phyloP scores from a whole-genome alignment of 2,888 invertebrate species.

The Netelia virgata region DNA sequence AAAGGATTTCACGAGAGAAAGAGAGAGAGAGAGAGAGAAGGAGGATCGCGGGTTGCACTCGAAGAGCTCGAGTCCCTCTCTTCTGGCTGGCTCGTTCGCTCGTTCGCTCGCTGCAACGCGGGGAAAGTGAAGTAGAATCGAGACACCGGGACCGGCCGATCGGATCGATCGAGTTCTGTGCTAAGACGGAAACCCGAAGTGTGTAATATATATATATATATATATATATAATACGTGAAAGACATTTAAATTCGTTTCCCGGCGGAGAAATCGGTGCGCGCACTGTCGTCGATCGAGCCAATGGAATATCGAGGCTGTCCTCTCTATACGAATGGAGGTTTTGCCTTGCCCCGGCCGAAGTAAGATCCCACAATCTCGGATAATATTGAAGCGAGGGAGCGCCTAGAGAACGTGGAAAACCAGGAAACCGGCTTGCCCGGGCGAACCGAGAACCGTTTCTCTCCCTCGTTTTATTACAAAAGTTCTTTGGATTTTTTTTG shows the following conservation, averaged over 20 bases:
- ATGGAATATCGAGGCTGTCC: slow-evolving; percentile 45
- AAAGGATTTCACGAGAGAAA: slow-evolving; percentile 34
- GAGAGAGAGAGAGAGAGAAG: slow-evolving; percentile 38
- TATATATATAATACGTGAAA: slow-evolving; percentile 40
- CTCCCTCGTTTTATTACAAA: slow-evolving; percentile 29
- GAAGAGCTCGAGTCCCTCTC: slow-evolving; percentile 36
- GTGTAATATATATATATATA: not conserved
- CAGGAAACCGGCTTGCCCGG: slow-evolving; percentile 44
- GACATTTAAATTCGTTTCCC: slow-evolving; percentile 73
- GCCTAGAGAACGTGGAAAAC: slow-evolving; percentile 31
- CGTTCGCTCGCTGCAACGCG: slow-evolving; percentile 17
- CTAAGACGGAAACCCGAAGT: too few relatives aligned
- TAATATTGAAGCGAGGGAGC: not conserved
- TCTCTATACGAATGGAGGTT: not conserved
- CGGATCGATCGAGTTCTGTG: slow-evolving; percentile 37
- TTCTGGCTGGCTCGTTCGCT: not conserved
- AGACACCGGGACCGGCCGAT: slow-evolving; percentile 16
- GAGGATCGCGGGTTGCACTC: slow-evolving; percentile 5
- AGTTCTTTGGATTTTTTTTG: not conserved
- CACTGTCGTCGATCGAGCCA: slow-evolving; percentile 50
- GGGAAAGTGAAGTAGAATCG: slow-evolving; percentile 54
- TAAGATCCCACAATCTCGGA: slow-evolving; percentile 13
- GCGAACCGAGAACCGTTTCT: slow-evolving; percentile 9
- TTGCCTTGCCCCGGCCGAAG: slow-evolving; percentile 12
- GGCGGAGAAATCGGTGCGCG: slow-evolving; percentile 71